Percentiles rank a stretch among this genome's conserved stretches.
These are phyloP conservation scores for Calidris pugnax DNA, from an alignment of 2,113 vertebrate genomes.

Conservation along the genomic window DNA sequence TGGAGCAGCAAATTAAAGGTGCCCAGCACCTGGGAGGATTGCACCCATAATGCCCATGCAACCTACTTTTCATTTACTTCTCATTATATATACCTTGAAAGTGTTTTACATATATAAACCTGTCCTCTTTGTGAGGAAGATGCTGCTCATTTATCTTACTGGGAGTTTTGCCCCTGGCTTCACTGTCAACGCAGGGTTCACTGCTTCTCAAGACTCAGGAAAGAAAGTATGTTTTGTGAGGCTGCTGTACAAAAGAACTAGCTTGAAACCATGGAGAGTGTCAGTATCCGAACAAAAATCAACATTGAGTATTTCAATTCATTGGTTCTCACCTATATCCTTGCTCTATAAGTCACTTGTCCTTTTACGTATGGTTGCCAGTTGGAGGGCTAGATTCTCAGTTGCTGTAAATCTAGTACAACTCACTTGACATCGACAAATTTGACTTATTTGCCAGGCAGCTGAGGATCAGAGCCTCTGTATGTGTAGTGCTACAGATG, in stretches of 20 bases:
- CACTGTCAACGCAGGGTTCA: not conserved
- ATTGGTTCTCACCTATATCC: not conserved
- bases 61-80: not conserved
- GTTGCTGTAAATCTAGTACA: not conserved
- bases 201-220: not conserved
- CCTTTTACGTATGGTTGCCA: not conserved
- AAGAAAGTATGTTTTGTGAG: not conserved
- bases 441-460: conserved; percentile 12
- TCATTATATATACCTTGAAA: not conserved
- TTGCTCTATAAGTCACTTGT: not conserved
- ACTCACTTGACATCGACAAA: not conserved
- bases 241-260: not conserved
- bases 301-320: not conserved
- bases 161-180: not conserved
- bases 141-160: not conserved
- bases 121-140: not conserved
- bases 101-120: not conserved
- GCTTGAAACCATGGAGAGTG: not conserved
- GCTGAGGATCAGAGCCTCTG: not conserved
- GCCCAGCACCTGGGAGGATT: not conserved
- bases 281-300: not conserved
- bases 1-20: not conserved
- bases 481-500: not conserved
- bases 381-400: not conserved
- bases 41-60: not conserved